Evolutionary conservation across 1,140 invertebrate genomes (phyloP).

Genomic region (Hyphantria cunea): DNA sequence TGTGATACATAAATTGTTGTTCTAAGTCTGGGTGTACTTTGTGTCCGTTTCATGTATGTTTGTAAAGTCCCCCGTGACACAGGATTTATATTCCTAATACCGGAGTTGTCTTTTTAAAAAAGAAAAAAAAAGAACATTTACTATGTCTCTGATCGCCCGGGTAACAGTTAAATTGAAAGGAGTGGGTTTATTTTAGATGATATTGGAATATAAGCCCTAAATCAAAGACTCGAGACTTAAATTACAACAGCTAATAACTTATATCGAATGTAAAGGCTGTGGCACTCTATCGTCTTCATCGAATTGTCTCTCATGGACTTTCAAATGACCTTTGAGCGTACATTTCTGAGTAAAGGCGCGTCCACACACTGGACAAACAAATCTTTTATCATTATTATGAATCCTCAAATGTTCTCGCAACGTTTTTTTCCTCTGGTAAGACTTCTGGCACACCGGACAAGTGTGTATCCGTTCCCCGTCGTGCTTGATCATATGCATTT

Average conservation of each 20-base stretch:
- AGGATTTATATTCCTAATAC: too few species aligned
- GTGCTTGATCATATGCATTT: conserved; percentile 90
- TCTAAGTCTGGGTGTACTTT: too few species aligned
- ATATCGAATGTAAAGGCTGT: conserved; percentile 26
- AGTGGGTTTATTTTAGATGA: neutral
- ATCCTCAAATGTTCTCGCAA: conserved; percentile 85
- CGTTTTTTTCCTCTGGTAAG: conserved; percentile 76
- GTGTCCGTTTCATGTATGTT: too few species aligned
- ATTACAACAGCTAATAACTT: neutral
- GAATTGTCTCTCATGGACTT: conserved; percentile 63
- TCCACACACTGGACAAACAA: conserved; percentile 86
- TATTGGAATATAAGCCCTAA: neutral
- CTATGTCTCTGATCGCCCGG: too few species aligned
- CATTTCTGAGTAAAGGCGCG: conserved; percentile 85
- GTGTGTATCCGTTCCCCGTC: conserved; percentile 80
- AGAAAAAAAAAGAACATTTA: too few species aligned
- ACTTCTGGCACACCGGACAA: conserved; percentile 72
- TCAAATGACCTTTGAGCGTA: conserved; percentile 77
- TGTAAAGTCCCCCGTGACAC: too few species aligned
- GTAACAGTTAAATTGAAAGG: neutral
- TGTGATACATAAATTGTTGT: too few species aligned
- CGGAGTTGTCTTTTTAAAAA: too few species aligned
- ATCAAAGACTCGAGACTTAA: neutral
- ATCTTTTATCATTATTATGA: conserved; percentile 88
- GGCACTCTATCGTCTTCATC: conserved; percentile 40